Base-by-base conservation (phyloP, 2,888 invertebrate genomes). In the Drosophila rellima region DNA sequence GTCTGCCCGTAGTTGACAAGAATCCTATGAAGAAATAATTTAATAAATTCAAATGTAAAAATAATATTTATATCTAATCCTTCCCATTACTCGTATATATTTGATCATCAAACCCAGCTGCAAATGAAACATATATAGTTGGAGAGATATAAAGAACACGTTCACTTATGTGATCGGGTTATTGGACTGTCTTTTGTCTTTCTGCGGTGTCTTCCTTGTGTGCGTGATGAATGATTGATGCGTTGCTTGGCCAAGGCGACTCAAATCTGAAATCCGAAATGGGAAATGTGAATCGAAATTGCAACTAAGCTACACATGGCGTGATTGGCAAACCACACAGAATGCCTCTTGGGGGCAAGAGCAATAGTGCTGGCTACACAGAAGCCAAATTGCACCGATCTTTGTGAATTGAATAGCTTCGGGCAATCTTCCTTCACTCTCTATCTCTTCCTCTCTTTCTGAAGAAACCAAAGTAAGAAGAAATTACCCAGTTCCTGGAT, bases 311-410 rank as follows among this genome's bases (percentile, higher is more conserved):
- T 81, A 78, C 83, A 88, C 89, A 81, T 86, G 59, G 87, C 85
- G 85, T 86, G 85, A 86, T 88, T 62, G 57, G 48, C 47, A 59
- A 73, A 68, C 88, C 82, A 77, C 88, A 88, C 87, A 80, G 80
- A 78, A 68, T 70, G 72, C 61, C 68, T 40, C 60, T 50, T 57
- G 56, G 62, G 51, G 50, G 48, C 50, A 56, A 50, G 35, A 48
- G 59, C 50, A 50, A 50, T 79, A 80, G 79, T 78, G 84, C 68
- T 86, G 86, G 89, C 80, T 82, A 84, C 81, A 90, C 90, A 90
- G 91, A 91, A 91, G 90, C 90, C 86, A 86, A 88, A 91, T 91
- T 90, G 87, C 87, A 82, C 84, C 78, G 88, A 80, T 79, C 55
- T 81, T 70, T 62, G 71, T 65, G 75, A 66, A 68, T 76, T 76